phyloP scores from a whole-genome alignment of 2,888 invertebrate species.

The Phasia obesa region DNA sequence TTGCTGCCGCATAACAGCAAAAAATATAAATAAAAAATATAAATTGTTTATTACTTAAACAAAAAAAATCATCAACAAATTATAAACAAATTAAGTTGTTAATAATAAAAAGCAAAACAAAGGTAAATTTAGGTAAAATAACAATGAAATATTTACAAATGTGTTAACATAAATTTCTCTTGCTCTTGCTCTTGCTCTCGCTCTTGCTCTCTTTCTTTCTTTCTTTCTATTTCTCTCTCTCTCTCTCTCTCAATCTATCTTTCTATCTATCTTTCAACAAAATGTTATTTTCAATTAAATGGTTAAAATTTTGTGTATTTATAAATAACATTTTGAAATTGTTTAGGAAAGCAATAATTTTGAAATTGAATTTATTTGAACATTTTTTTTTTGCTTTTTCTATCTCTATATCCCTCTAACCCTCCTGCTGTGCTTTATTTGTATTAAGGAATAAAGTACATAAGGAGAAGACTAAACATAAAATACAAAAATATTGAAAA shows the following conservation, averaged over 20 bases:
- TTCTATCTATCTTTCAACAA: not conserved
- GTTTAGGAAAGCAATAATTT: not conserved
- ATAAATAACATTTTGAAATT: not conserved
- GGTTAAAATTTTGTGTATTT: not conserved
- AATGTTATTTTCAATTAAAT: not conserved
- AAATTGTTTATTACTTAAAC: not conserved
- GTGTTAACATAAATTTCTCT: not conserved
- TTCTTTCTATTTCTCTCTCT: not conserved
- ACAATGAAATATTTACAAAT: constrained; percentile 1
- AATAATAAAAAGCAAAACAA: not conserved
- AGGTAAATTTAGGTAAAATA: not conserved
- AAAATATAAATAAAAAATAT: too few relatives aligned
- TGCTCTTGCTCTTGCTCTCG: not conserved
- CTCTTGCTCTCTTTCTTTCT: not conserved
- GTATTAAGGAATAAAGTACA: too few relatives aligned
- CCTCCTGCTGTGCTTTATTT: too few relatives aligned
- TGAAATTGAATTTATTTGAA: not conserved
- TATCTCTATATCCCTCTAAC: too few relatives aligned
- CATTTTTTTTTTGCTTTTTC: not conserved
- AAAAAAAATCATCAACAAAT: constrained; percentile 17
- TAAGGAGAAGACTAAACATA: too few relatives aligned
- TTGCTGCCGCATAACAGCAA: constrained; percentile 16
- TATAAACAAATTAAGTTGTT: not conserved
- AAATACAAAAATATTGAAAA: too few relatives aligned
- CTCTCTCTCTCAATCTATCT: not conserved